Evolutionary conservation across 2,113 vertebrate genomes (phyloP).

Genomic region (Takifugu flavidus): DNA sequence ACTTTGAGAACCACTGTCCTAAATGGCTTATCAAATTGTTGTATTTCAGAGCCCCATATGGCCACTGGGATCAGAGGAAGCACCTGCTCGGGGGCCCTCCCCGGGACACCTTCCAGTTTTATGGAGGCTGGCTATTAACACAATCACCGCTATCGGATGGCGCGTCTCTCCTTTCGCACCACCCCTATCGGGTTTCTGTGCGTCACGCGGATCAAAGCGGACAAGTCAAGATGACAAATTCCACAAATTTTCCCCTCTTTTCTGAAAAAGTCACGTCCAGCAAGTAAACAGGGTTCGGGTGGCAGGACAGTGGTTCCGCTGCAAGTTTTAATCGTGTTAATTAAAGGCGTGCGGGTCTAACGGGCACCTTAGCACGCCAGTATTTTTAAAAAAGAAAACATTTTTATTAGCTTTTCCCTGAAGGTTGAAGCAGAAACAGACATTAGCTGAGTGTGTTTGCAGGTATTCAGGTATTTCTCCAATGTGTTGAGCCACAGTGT

Average conservation of each 20-base stretch:
- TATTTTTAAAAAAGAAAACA: no score
- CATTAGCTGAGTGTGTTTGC: no score
- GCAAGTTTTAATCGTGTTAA: slow-evolving; percentile 21
- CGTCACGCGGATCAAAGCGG: slow-evolving; percentile 67
- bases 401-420: no score
- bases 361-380: not conserved
- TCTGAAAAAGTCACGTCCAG: slow-evolving; percentile 29
- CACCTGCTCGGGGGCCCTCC: slow-evolving; percentile 70
- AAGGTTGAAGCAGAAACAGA: no score
- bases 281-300: slow-evolving; percentile 29
- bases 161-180: slow-evolving; percentile 61
- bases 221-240: slow-evolving; percentile 59
- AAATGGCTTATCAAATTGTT: slow-evolving; percentile 60
- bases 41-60: slow-evolving; percentile 55
- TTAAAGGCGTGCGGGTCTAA: not conserved
- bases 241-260: slow-evolving; percentile 40
- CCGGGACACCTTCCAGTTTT: slow-evolving; percentile 65
- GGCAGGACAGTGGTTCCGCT: slow-evolving; percentile 16
- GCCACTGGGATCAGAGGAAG: slow-evolving; percentile 60
- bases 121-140: slow-evolving; percentile 69
- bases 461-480: no score
- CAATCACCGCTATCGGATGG: slow-evolving; percentile 68
- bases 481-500: no score
- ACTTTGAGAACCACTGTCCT: slow-evolving; percentile 53
- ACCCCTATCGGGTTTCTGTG: slow-evolving; percentile 56